Percentiles rank a stretch among this genome's conserved stretches.
These are phyloP conservation scores for Xestia ashworthii DNA, from an alignment of 2,888 invertebrate genomes.

Conservation along the genomic window DNA sequence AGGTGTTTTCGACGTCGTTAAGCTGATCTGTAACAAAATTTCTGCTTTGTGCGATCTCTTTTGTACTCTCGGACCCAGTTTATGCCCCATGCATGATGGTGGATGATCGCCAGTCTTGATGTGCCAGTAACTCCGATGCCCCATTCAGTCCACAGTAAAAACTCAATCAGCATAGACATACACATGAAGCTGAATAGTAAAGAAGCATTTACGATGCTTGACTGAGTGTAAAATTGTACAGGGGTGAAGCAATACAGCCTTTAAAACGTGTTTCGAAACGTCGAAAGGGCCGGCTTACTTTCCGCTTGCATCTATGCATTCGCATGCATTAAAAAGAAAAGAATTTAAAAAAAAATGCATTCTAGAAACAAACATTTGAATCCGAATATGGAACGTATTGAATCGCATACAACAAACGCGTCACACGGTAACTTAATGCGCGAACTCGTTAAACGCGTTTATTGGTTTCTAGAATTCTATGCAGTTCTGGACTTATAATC, in stretches of 20 bases:
- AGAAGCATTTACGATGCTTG: constrained; percentile 67
- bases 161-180: constrained; percentile 74
- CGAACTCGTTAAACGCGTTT: constrained; percentile 52
- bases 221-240: constrained; percentile 65
- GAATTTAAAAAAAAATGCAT: constrained; percentile 47
- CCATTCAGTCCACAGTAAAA: constrained; percentile 72
- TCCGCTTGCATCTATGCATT: constrained; percentile 72
- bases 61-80: constrained; percentile 76
- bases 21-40: constrained; percentile 91
- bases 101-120: constrained; percentile 77
- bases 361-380: constrained; percentile 76
- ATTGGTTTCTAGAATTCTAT: constrained; percentile 64
- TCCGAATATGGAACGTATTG: constrained; percentile 47
- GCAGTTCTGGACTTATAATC: constrained; percentile 34
- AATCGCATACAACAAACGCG: constrained; percentile 53
- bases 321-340: constrained; percentile 73
- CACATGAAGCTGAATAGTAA: constrained; percentile 81
- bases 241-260: constrained; percentile 72
- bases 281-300: constrained; percentile 78
- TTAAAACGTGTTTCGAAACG: constrained; percentile 68
- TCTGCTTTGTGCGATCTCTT: constrained; percentile 88
- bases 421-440: constrained; percentile 59
- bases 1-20: constrained; percentile 90
- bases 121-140: constrained; percentile 72
- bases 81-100: constrained; percentile 83